These are phyloP conservation scores for Zelleria hepariella DNA, from an alignment of 2,888 invertebrate species.

Conservation along the genomic window DNA sequence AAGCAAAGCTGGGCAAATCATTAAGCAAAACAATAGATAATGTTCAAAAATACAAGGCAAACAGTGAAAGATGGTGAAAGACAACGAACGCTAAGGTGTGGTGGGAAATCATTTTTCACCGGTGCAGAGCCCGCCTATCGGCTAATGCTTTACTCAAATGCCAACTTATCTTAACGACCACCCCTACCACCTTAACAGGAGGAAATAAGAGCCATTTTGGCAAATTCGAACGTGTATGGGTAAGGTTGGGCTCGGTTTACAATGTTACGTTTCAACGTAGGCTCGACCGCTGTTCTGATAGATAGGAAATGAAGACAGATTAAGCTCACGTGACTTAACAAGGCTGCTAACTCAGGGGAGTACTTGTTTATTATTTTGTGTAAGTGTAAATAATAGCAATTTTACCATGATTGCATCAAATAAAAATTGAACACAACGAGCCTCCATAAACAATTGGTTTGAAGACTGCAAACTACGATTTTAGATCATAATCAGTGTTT, in stretches of 20 bases:
- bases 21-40: constrained; percentile 47
- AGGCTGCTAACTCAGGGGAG: constrained; percentile 25
- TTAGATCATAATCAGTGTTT: too few species aligned
- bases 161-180: constrained; percentile 12
- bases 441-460: too few species aligned
- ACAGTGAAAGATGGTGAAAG: constrained; percentile 55
- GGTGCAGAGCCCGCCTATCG: constrained; percentile 55
- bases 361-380: constrained; percentile 20
- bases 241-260: neutral
- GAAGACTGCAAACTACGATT: too few species aligned
- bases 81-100: constrained; percentile 44
- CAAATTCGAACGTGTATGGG: neutral
- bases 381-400: too few species aligned
- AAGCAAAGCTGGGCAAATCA: constrained; percentile 47
- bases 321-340: constrained; percentile 63
- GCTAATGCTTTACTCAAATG: constrained; percentile 50
- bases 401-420: too few species aligned
- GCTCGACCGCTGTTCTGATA: constrained; percentile 53
- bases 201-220: neutral
- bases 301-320: constrained; percentile 72
- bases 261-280: constrained; percentile 18
- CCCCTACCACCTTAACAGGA: neutral
- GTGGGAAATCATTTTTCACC: constrained; percentile 67
- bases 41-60: constrained; percentile 49
- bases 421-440: too few species aligned